Percentiles rank a stretch among this genome's conserved stretches.
phyloP scores from a whole-genome alignment of 2,797 vertebrate genomes.

The Hirundo rustica region DNA sequence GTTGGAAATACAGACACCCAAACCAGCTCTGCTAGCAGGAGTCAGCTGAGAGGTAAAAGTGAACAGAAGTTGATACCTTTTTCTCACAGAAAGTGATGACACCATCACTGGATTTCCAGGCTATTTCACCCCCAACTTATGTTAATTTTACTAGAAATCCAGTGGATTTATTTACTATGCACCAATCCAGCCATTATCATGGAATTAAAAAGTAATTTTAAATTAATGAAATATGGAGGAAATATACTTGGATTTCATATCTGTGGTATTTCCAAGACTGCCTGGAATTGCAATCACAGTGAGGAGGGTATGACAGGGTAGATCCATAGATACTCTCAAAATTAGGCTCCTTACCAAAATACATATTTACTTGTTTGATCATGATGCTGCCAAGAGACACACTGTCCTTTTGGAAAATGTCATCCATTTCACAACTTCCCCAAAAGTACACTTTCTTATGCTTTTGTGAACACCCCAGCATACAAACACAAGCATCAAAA shows the following conservation, averaged over 20 bases:
- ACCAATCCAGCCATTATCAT: background rate
- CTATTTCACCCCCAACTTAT: background rate
- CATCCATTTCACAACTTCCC: conserved; percentile 26
- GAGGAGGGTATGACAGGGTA: background rate
- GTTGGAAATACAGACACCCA: background rate
- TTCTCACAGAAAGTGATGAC: background rate
- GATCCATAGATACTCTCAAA: background rate
- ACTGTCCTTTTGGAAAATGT: conserved; percentile 20
- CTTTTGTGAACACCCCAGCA: background rate
- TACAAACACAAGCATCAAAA: background rate
- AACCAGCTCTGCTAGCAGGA: background rate
- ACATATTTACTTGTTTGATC: conserved; percentile 47
- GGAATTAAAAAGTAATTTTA: background rate
- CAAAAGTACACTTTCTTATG: background rate
- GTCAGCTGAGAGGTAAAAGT: background rate
- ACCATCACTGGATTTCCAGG: background rate
- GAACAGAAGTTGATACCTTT: background rate
- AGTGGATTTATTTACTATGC: background rate
- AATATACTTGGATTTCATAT: background rate
- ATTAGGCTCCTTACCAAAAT: conserved; percentile 22
- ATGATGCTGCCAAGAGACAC: conserved; percentile 16
- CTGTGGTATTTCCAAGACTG: background rate
- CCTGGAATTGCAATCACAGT: background rate
- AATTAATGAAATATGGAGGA: background rate
- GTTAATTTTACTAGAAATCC: background rate